A percentile compares a stretch with the other conserved stretches of the same genome.
These are phyloP conservation scores for Torymus tubicola DNA, from an alignment of 2,888 invertebrate genomes.

Conservation along the genomic window DNA sequence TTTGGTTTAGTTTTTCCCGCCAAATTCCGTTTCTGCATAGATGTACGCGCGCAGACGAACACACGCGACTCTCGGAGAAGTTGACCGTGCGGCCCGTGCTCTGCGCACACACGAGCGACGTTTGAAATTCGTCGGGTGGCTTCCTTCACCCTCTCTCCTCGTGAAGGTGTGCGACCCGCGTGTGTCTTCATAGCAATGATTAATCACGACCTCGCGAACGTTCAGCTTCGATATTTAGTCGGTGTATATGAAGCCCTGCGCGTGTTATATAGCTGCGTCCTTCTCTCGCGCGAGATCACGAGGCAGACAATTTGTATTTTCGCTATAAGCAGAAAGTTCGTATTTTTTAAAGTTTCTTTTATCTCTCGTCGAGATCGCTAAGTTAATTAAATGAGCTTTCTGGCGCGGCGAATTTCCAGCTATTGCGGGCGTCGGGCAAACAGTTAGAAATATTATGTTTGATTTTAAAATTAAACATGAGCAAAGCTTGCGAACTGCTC, in stretches of 20 bases:
- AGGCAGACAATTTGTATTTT: constrained; percentile 50
- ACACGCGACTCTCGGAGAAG: constrained; percentile 40
- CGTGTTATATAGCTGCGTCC: neutral
- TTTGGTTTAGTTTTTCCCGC: constrained; percentile 74
- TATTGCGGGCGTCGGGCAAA: neutral
- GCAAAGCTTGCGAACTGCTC: neutral
- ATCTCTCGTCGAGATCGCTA: constrained; percentile 37
- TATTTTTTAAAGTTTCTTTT: neutral
- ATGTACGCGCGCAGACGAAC: neutral
- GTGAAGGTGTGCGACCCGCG: constrained; percentile 32
- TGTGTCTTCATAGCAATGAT: constrained; percentile 71
- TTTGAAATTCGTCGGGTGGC: constrained; percentile 62
- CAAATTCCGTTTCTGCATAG: constrained; percentile 65
- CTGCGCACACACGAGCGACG: constrained; percentile 31
- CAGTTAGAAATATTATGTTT: constrained; percentile 39
- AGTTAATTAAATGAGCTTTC: constrained; percentile 51
- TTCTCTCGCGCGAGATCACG: constrained; percentile 37
- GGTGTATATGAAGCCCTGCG: constrained; percentile 41
- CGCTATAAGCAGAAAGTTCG: neutral
- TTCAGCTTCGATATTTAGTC: constrained; percentile 34
- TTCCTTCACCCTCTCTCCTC: constrained; percentile 57
- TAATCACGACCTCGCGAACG: constrained; percentile 67
- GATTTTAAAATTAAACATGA: constrained; percentile 46
- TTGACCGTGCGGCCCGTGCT: neutral
- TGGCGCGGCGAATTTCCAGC: neutral